Base-by-base conservation (phyloP, 2,113 vertebrate species). In the Malurus alboscapulatus region DNA sequence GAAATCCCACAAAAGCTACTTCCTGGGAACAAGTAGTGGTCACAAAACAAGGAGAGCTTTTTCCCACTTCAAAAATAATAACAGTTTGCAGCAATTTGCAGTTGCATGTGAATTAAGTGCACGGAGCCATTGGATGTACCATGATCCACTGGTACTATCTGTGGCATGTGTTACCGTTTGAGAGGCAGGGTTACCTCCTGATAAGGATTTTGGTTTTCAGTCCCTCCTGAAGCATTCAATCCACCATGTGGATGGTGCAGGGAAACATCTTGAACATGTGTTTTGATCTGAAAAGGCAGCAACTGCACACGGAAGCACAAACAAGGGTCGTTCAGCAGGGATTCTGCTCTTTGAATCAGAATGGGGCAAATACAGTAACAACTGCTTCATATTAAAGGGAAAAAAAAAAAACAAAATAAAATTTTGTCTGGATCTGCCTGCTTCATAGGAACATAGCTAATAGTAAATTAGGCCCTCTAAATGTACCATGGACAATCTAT, bases 131-230 rank as follows among this genome's bases (percentile, higher is more conserved):
- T 53, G n/a, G 25, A 44, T 44, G 7, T 9, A 11, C 36, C 1
- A 2, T 30, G 57, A 88, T 50, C 42, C 21, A 25, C 30, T 73
- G 86, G 54, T 71, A 45, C 27, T 65, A 40, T 32, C 63, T 90
- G 53, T 63, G 69, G 36, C 74, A 38, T 48, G 34, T 80, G 38
- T 38, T 89, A 18, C 47, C 40, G 9, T 91, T 93, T 93, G 87
- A 95, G 76, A 88, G 91, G 68, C 80, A 88, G 59, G 68, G 73
- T 93, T 93, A 89, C 25, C 34, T 81, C 78, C 92, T 90, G 51
- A 61, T 53, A 57, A 92, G 86, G n/a, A 71, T 92, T 93, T 94
- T 92, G 83, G 73, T 96, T 97, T 95, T 94, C 88, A 82, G 4
- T 92, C 78, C 65, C 22, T 93, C 83, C 74, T 68, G 62, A 61